Conservation (phyloP, 1,140 invertebrate species). For the Megalonaias nervosa region DNA sequence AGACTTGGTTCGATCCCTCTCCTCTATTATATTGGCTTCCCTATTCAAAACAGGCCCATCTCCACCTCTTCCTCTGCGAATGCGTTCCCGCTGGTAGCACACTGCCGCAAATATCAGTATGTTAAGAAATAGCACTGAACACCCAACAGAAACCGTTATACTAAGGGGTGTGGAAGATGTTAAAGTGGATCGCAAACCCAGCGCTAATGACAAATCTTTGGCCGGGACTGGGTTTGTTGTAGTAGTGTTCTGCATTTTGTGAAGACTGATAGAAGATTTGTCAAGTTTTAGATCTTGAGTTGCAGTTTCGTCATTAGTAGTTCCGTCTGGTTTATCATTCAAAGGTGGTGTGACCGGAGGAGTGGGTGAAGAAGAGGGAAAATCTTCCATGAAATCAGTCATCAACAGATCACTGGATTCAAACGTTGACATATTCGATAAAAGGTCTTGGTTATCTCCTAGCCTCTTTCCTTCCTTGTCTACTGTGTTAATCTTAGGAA, state of each 20-base stretch:
- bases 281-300: conserved; percentile 29
- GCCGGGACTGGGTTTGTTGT: conserved; percentile 1
- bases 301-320: not conserved
- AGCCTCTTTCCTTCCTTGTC: conserved; percentile 81
- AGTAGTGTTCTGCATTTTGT: conserved; percentile 29
- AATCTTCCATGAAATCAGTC: conserved; percentile 46
- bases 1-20: not conserved
- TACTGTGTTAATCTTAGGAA: conserved; percentile 93
- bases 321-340: conserved; percentile 8
- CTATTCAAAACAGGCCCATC: not conserved
- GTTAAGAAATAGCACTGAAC: conserved; percentile 90
- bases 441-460: conserved; percentile 83
- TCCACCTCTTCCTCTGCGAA: conserved; percentile 39
- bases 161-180: conserved; percentile 45
- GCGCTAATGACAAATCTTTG: not conserved
- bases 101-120: conserved; percentile 94
- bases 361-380: conserved; percentile 66
- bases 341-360: conserved; percentile 28
- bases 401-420: conserved; percentile 62
- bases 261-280: conserved; percentile 29
- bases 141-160: conserved; percentile 93
- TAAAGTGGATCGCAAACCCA: conserved; percentile 1
- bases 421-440: conserved; percentile 58
- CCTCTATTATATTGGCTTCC: not conserved
- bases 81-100: conserved; percentile 92